Percentiles rank a stretch among this genome's conserved stretches.
Evolutionary conservation across 2,888 invertebrate species (phyloP).

Genomic region (Drosophila helvetica): DNA sequence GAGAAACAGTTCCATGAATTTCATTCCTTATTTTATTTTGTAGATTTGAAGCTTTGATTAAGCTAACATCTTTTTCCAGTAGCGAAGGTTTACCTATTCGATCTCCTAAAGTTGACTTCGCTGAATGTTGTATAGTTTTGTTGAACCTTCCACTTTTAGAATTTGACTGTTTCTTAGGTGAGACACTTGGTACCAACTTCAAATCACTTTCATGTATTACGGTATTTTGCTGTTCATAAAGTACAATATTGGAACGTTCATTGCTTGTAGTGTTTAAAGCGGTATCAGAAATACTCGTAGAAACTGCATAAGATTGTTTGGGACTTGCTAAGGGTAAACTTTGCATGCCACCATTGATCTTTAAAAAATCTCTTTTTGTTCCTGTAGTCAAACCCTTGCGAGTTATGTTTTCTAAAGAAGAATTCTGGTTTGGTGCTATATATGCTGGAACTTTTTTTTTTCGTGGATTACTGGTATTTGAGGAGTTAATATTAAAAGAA

Average conservation of each 20-base stretch:
- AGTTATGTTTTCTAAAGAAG: conserved; percentile 8
- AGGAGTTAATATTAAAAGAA: background rate
- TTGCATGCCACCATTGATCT: conserved; percentile 74
- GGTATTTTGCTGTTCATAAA: background rate
- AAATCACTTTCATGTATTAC: no score
- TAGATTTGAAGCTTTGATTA: background rate
- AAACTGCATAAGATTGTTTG: conserved; percentile 77
- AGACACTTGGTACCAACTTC: no score
- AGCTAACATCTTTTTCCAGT: background rate
- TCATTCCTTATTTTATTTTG: background rate
- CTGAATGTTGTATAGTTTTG: background rate
- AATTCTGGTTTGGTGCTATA: conserved; percentile 26
- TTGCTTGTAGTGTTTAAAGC: conserved; percentile 60
- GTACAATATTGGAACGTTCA: conserved; percentile 3
- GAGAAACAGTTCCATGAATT: background rate
- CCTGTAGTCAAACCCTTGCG: background rate
- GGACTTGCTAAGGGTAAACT: conserved; percentile 79
- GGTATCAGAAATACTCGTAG: conserved; percentile 79
- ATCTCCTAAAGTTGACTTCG: background rate
- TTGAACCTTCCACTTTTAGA: background rate
- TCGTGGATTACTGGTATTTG: conserved; percentile 4
- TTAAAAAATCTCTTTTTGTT: conserved; percentile 53
- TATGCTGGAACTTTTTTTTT: conserved; percentile 3
- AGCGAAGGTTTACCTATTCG: background rate
- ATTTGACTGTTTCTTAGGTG: no score